Evolutionary conservation across 2,113 vertebrate species (phyloP).

Genomic region (Pampusana beccarii): DNA sequence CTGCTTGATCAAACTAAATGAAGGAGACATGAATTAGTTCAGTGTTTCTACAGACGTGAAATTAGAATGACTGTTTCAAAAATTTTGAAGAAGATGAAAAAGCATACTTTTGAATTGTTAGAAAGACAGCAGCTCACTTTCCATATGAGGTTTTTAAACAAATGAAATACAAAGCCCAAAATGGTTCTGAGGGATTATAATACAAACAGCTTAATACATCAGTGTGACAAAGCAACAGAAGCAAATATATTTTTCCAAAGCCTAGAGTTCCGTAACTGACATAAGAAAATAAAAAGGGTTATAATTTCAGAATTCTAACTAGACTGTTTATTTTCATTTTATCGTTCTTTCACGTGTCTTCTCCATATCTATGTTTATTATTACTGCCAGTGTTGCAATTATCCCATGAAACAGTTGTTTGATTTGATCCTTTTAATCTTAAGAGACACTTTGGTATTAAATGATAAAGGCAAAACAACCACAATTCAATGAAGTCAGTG

Average conservation of each 20-base stretch:
- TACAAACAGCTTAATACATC: constrained; percentile 3
- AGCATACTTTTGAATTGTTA: background rate
- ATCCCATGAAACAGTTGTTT: background rate
- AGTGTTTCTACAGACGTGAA: background rate
- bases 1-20: constrained; percentile 92
- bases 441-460: background rate
- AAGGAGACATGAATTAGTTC: constrained; percentile 59
- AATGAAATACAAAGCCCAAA: background rate
- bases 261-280: background rate
- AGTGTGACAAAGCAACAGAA: background rate
- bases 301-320: background rate
- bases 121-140: background rate
- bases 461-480: background rate
- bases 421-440: background rate
- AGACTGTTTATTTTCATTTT: background rate
- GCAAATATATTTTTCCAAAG: background rate
- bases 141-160: background rate
- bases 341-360: background rate
- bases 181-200: background rate
- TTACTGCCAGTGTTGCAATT: background rate
- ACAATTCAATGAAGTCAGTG: background rate
- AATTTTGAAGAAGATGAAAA: background rate
- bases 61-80: background rate
- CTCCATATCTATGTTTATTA: background rate
- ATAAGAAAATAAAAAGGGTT: background rate